A percentile compares a stretch with the other conserved stretches of the same genome.
Conservation (phyloP, 1,140 invertebrate species). For the Dryas iulia region DNA sequence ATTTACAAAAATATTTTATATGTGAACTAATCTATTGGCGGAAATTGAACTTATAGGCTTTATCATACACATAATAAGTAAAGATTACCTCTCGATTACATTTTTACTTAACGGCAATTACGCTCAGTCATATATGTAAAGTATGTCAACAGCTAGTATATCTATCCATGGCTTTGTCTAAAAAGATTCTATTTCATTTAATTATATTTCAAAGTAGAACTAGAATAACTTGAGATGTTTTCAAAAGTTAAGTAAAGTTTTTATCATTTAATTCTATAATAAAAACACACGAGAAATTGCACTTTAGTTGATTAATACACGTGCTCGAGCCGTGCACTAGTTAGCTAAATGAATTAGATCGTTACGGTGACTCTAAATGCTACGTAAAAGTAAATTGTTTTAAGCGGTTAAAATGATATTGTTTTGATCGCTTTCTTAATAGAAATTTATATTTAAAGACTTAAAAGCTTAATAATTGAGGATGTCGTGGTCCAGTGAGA, state of each 20-base stretch:
- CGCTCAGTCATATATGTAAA: too few relatives aligned
- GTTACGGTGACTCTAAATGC: background rate
- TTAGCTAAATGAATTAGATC: background rate
- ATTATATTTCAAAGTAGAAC: too few relatives aligned
- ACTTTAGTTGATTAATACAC: background rate
- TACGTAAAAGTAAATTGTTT: background rate
- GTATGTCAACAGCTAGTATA: too few relatives aligned
- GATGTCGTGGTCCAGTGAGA: too few relatives aligned
- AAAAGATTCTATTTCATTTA: too few relatives aligned
- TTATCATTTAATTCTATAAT: background rate
- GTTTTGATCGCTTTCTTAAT: background rate
- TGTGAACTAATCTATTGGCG: too few relatives aligned
- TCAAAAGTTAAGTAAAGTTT: background rate
- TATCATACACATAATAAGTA: too few relatives aligned
- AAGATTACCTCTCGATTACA: too few relatives aligned
- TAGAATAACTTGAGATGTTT: background rate
- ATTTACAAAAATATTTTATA: too few relatives aligned
- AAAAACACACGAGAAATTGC: background rate
- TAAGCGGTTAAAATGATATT: background rate
- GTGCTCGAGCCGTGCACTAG: background rate
- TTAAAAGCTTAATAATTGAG: background rate
- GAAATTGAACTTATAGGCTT: too few relatives aligned
- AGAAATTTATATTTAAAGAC: background rate
- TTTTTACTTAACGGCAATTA: too few relatives aligned
- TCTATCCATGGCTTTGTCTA: too few relatives aligned